phyloP scores from a whole-genome alignment of 2,113 vertebrate genomes.

The Neolamprologus brichardi region DNA sequence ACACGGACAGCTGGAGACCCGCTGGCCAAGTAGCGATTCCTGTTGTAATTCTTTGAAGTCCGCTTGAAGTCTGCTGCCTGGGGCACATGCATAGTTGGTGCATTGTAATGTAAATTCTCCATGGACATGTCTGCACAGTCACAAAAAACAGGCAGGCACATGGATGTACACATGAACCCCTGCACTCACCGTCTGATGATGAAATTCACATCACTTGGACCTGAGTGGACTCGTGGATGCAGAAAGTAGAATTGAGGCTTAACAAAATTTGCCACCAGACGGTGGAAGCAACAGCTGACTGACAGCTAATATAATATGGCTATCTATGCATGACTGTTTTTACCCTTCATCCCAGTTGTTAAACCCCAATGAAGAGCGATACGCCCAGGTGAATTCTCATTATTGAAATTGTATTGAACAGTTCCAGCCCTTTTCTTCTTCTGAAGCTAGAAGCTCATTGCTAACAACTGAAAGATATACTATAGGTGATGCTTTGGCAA shows the following conservation, averaged over 20 bases:
- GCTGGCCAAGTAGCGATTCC: neutral
- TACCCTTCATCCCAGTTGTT: neutral
- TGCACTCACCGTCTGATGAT: neutral
- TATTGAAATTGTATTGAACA: neutral
- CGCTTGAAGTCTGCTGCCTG: neutral
- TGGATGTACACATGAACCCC: neutral
- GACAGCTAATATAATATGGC: neutral
- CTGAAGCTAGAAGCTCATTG: conserved; percentile 5
- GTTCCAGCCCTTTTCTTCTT: neutral
- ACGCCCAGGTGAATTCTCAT: neutral
- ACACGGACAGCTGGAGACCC: neutral
- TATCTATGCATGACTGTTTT: neutral
- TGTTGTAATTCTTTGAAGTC: neutral
- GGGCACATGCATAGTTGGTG: neutral
- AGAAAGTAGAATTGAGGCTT: neutral
- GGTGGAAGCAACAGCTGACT: neutral
- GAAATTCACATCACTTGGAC: neutral
- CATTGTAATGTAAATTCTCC: neutral
- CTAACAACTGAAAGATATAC: conserved; percentile 21
- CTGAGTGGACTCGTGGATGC: neutral
- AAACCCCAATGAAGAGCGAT: neutral
- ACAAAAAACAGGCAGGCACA: neutral
- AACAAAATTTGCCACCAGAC: neutral
- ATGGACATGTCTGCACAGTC: neutral
- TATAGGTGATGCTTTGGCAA: conserved; percentile 10